phyloP scores from a whole-genome alignment of 2,888 invertebrate species.

The Colletes collaris region DNA sequence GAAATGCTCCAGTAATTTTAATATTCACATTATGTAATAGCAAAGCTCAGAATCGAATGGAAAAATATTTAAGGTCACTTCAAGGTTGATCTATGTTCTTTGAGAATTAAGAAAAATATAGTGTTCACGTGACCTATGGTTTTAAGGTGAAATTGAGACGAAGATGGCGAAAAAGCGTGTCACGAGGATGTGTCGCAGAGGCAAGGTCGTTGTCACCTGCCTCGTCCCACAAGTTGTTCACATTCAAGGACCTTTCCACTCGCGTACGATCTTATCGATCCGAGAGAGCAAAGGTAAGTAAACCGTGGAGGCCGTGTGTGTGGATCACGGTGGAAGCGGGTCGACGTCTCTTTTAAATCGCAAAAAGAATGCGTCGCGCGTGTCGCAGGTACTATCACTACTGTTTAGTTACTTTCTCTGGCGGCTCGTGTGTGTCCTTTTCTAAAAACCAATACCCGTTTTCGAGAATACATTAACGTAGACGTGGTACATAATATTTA shows the following conservation, averaged over 20 bases:
- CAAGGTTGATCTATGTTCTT: too few relatives aligned
- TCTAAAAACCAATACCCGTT: too few relatives aligned
- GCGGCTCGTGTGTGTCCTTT: not conserved
- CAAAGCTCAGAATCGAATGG: too few relatives aligned
- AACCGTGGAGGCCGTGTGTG: slow-evolving; percentile 33
- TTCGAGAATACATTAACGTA: too few relatives aligned
- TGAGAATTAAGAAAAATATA: too few relatives aligned
- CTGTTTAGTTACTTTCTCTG: too few relatives aligned
- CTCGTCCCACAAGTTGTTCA: slow-evolving; percentile 36
- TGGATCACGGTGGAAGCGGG: slow-evolving; percentile 34
- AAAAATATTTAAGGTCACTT: too few relatives aligned
- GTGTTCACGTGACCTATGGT: not conserved
- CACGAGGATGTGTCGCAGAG: slow-evolving; percentile 44
- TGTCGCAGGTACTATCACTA: not conserved
- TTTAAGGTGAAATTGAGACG: slow-evolving; percentile 36
- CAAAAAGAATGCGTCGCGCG: too few relatives aligned
- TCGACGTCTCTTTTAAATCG: slow-evolving; percentile 2
- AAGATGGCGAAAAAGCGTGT: slow-evolving; percentile 42
- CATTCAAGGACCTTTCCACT: slow-evolving; percentile 57
- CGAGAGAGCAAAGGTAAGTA: slow-evolving; percentile 47
- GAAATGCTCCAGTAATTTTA: too few relatives aligned
- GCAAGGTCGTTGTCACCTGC: slow-evolving; percentile 60
- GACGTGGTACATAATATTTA: too few relatives aligned
- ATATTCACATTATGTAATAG: too few relatives aligned
- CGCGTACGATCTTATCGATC: slow-evolving; percentile 34